phyloP scores from a whole-genome alignment of 2,888 invertebrate species.

The Lottia scabra region DNA sequence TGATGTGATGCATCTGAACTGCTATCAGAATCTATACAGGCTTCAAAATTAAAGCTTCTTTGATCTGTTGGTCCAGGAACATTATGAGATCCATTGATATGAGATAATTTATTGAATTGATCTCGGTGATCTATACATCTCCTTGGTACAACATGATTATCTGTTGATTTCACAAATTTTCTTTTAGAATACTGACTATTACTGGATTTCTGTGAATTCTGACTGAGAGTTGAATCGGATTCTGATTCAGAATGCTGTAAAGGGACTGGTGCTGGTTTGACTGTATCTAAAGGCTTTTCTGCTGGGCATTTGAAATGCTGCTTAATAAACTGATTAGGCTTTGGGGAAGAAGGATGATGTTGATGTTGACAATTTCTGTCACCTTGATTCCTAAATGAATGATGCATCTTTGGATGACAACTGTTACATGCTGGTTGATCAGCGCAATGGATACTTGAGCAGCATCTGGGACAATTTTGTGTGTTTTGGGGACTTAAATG shows the following conservation, averaged over 20 bases:
- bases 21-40: neutral
- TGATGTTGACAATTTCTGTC: neutral
- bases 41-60: neutral
- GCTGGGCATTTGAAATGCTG: neutral
- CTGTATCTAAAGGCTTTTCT: neutral
- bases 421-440: too few relatives aligned
- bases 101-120: neutral
- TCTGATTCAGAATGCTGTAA: neutral
- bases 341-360: neutral
- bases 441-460: too few relatives aligned
- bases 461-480: too few relatives aligned
- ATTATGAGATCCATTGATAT: neutral
- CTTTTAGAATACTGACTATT: neutral
- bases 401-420: neutral
- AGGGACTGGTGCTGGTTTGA: neutral
- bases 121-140: neutral
- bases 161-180: neutral
- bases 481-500: neutral
- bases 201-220: neutral
- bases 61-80: neutral
- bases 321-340: too few relatives aligned
- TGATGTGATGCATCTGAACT: neutral
- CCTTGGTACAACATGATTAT: neutral
- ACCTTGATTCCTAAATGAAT: neutral
- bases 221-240: neutral